Conservation (phyloP, 1,140 invertebrate species). For the Zaprionus inermis region DNA sequence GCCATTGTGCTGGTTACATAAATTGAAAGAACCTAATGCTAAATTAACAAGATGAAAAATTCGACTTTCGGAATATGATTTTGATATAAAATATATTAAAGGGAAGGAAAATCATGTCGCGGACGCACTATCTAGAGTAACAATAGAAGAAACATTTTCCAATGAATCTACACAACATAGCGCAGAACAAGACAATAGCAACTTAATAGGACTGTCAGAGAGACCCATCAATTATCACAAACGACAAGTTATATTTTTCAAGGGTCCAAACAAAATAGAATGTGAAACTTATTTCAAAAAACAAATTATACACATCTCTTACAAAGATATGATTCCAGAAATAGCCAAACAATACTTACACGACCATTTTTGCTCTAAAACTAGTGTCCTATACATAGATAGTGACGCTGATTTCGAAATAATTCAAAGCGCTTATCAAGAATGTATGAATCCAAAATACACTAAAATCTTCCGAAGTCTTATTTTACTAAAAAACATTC, state of each 20-base stretch:
- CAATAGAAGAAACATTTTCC: constrained; percentile 7
- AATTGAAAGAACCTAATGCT: constrained; percentile 22
- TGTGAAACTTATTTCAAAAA: too few relatives aligned
- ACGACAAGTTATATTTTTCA: too few relatives aligned
- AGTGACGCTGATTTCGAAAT: constrained; percentile 20
- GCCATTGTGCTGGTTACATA: constrained; percentile 10
- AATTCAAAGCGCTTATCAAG: constrained; percentile 10
- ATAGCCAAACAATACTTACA: background rate
- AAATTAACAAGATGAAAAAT: constrained; percentile 23
- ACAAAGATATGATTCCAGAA: background rate
- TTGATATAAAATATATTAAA: constrained; percentile 20
- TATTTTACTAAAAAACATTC: constrained; percentile 24
- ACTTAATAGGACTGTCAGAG: too few relatives aligned
- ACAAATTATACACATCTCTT: too few relatives aligned
- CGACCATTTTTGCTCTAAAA: constrained; percentile 4
- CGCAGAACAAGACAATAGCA: constrained; percentile 6
- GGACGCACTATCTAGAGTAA: background rate
- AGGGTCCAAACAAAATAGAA: too few relatives aligned
- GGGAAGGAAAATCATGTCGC: constrained; percentile 16
- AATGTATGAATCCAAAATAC: constrained; percentile 12
- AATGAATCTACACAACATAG: constrained; percentile 4
- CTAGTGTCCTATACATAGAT: background rate
- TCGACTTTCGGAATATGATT: constrained; percentile 14
- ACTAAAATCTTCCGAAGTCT: constrained; percentile 23
- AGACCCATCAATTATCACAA: too few relatives aligned